phyloP scores from a whole-genome alignment of 2,888 invertebrate genomes.

The Ectobius pallidus region DNA sequence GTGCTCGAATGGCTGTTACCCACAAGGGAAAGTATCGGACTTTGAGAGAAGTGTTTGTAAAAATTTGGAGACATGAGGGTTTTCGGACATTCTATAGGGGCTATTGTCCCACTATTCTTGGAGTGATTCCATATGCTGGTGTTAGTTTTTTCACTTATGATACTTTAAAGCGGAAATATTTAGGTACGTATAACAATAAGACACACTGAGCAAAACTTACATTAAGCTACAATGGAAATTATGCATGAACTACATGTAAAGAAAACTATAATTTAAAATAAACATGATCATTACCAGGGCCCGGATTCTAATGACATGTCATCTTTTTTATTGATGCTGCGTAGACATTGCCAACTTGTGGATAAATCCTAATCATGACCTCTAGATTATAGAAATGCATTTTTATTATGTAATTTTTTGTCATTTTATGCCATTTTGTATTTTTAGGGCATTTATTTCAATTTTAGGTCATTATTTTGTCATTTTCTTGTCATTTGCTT shows the following conservation, averaged over 20 bases:
- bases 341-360: no score
- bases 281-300: not conserved
- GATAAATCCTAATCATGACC: no score
- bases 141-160: slow-evolving; percentile 98
- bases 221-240: no score
- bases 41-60: slow-evolving; percentile 67
- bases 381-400: no score
- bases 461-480: no score
- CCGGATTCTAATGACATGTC: no score
- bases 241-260: not conserved
- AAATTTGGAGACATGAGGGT: slow-evolving; percentile 81
- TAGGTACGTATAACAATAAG: slow-evolving; percentile 64
- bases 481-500: no score
- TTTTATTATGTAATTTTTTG: no score
- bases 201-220: no score
- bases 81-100: slow-evolving; percentile 80
- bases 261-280: not conserved
- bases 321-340: no score
- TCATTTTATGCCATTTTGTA: no score
- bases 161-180: slow-evolving; percentile 81
- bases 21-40: slow-evolving; percentile 73
- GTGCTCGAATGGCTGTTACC: slow-evolving; percentile 97
- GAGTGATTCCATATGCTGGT: slow-evolving; percentile 96
- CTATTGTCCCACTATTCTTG: slow-evolving; percentile 87
- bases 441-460: no score